Evolutionary conservation across 2,888 invertebrate species (phyloP), one percentile per base, ranked within the genome.

Genomic region (Agrotis ipsilon): DNA sequence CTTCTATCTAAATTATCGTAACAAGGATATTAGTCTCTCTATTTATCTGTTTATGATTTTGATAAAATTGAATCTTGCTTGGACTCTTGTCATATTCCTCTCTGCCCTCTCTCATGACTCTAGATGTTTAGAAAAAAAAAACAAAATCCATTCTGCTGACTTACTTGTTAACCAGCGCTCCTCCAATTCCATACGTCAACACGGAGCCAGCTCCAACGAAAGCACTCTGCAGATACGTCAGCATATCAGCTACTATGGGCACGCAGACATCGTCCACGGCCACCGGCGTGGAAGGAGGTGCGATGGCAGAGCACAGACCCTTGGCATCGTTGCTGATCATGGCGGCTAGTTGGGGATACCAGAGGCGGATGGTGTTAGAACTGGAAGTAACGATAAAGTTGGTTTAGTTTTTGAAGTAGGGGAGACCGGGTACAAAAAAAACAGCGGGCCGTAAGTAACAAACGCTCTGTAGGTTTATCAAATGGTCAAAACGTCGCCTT

Each of bases 261-360:
- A 88, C 80, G 78, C 96, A 96, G 54, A 65, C 61, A 1, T 76
- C 72, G n/a, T 72, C 71, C 1, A 81, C 89, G 1, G 80, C 74
- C 3, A 80, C 86, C 2, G 79, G 75, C 60, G n/a, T 80, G n/a
- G 45, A 78, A 7, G 75, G 2, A 0, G 94, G 93, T 0, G 92
- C 91, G 71, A 94, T 93, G 68, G 96, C 95, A 0, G 94, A 89
- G 78, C 96, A 96, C 2, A 96, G 90, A 18, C 90, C 90, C 46
- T 89, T 89, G 49, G 86, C 89, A 49, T 89, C 88, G 0, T 92
- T 87, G 9, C 92, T 89, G 57, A 98, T 97, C 90, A 98, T 97
- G 66, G 98, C 97, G 81, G 98, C 98, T 21, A 99, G 95, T 89
- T 98, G 98, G 0, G 98, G 98, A 82, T 98, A 96, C 98, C 98